A percentile compares a stretch with the other conserved stretches of the same genome.
Conservation (phyloP, 2,797 vertebrate genomes). For the Ceyx erithaca region DNA sequence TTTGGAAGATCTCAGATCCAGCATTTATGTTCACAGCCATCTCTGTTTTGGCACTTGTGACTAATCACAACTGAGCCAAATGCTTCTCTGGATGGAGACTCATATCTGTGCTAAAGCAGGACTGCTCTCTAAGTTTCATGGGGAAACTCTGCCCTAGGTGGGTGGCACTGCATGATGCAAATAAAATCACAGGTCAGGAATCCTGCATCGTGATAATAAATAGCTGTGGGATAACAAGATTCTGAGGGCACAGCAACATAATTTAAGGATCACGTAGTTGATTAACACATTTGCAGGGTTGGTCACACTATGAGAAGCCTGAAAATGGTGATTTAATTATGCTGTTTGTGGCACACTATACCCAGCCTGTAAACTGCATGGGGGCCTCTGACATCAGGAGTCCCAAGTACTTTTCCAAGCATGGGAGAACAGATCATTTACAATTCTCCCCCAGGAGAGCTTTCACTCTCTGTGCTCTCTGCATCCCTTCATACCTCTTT, state of each 20-base stretch:
- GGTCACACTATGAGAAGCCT: neutral
- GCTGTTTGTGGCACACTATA: neutral
- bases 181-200: neutral
- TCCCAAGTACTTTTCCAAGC: neutral
- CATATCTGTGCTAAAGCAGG: neutral
- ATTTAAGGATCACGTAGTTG: neutral
- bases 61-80: neutral
- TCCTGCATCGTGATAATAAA: neutral
- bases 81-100: neutral
- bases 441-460: neutral
- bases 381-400: neutral
- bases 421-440: neutral
- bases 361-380: neutral
- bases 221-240: neutral
- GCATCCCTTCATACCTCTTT: conserved; percentile 83
- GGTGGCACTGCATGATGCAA: neutral
- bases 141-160: neutral
- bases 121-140: neutral
- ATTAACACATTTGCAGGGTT: neutral
- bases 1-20: conserved; percentile 8
- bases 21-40: neutral
- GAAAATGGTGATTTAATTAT: neutral
- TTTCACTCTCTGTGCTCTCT: neutral
- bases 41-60: neutral
- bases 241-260: neutral